These are phyloP conservation scores for Taeniopygia guttata DNA, from an alignment of 2,797 vertebrate genomes.

Conservation along the genomic window DNA sequence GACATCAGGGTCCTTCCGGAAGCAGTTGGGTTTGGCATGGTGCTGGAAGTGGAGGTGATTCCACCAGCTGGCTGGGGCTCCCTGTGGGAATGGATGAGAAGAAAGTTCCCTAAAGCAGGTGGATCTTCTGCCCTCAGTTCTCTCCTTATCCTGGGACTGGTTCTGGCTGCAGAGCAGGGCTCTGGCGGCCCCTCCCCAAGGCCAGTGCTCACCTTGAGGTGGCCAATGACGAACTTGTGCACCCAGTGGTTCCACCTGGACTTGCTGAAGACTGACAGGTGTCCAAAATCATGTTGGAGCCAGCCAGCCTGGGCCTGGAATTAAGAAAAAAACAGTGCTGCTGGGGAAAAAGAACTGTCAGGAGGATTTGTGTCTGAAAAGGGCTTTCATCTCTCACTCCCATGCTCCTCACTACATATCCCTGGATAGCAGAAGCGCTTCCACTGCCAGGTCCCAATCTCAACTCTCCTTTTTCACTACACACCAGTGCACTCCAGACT, in stretches of 20 bases:
- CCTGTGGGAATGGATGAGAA: conserved; percentile 57
- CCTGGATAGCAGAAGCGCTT: not conserved
- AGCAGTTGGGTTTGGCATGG: conserved; percentile 84
- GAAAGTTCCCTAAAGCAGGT: not conserved
- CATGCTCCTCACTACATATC: not conserved
- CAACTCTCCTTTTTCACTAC: not conserved
- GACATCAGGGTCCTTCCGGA: conserved; percentile 81
- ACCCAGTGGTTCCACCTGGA: conserved; percentile 80
- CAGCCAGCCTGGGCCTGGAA: conserved; percentile 80
- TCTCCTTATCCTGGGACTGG: not conserved
- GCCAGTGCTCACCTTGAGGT: conserved; percentile 74
- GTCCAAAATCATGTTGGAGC: conserved; percentile 84
- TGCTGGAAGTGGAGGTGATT: conserved; percentile 85
- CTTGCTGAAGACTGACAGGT: conserved; percentile 78
- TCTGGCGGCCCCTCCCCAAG: not conserved
- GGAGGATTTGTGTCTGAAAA: not conserved
- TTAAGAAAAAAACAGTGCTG: not conserved
- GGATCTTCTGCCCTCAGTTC: not conserved
- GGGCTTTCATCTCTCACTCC: not conserved
- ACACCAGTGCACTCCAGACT: not conserved
- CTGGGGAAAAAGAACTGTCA: not conserved
- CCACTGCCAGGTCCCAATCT: not conserved
- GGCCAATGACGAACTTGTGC: conserved; percentile 82
- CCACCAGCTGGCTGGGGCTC: conserved; percentile 84
- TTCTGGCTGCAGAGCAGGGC: not conserved